These are phyloP conservation scores for Eriocheir sinensis DNA, from an alignment of 1,140 invertebrate species.

Conservation along the genomic window DNA sequence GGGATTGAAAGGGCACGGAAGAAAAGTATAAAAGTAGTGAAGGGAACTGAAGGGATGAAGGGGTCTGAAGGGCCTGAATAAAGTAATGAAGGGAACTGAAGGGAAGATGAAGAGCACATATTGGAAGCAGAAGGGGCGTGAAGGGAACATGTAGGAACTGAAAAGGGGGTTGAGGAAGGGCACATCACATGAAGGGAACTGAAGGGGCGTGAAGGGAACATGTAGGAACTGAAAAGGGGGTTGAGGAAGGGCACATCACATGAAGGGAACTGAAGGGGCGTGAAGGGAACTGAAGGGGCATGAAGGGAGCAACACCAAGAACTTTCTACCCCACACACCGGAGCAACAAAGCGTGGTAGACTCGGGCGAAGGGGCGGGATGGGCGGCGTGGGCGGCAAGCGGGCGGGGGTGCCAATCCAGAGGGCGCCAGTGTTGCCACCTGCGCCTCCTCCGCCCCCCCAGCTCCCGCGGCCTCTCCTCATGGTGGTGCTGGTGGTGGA, in stretches of 20 bases:
- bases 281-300: neutral
- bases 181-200: neutral
- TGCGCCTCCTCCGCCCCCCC: constrained; percentile 41
- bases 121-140: too few relatives aligned
- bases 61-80: too few relatives aligned
- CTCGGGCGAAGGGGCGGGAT: constrained; percentile 50
- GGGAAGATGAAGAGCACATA: too few relatives aligned
- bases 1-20: neutral
- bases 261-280: neutral
- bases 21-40: neutral
- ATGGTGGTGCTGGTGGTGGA: neutral
- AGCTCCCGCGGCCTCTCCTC: neutral
- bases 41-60: neutral
- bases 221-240: too few relatives aligned
- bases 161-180: neutral
- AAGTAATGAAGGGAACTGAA: too few relatives aligned
- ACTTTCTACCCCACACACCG: constrained; percentile 23
- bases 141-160: neutral
- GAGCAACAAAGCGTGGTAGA: constrained; percentile 63
- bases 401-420: constrained; percentile 67
- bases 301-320: neutral
- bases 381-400: constrained; percentile 65
- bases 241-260: neutral
- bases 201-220: neutral
- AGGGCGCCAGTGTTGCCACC: constrained; percentile 68